These are phyloP conservation scores for Apteryx owenii DNA, from an alignment of 2,113 vertebrate genomes.

Conservation along the genomic window DNA sequence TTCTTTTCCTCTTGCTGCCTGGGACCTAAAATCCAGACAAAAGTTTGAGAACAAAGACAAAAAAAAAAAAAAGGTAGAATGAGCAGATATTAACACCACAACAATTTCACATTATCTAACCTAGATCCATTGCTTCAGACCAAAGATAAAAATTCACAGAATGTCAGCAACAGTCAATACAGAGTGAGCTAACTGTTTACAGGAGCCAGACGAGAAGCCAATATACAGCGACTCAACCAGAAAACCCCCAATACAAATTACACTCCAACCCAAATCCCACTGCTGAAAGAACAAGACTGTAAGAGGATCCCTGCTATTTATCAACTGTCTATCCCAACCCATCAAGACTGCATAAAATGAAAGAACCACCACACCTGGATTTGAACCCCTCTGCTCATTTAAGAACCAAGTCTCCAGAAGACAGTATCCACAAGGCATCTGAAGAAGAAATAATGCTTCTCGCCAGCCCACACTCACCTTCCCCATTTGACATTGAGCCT, in stretches of 20 bases:
- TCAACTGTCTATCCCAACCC: not conserved
- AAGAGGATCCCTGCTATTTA: not conserved
- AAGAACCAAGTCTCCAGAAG: not conserved
- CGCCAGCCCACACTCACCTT: slow-evolving; percentile 76
- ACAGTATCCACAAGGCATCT: not conserved
- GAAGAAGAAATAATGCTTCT: not conserved
- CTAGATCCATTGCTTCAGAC: not conserved
- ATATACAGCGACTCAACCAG: not conserved
- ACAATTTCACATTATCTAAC: not conserved
- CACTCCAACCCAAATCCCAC: not conserved
- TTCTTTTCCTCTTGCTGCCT: slow-evolving; percentile 93
- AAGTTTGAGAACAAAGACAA: not conserved
- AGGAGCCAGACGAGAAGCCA: not conserved
- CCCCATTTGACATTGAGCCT: slow-evolving; percentile 99
- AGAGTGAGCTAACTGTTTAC: not conserved
- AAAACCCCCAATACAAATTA: not conserved
- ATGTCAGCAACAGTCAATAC: not conserved
- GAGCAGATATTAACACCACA: not conserved
- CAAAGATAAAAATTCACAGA: not conserved
- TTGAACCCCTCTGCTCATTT: too few species aligned
- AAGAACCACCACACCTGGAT: not conserved
- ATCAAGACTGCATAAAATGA: not conserved
- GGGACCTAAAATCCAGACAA: slow-evolving; percentile 80
- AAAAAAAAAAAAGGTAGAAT: not conserved
- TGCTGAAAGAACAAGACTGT: not conserved